Percentiles rank a stretch among this genome's conserved stretches.
phyloP scores from a whole-genome alignment of 2,797 vertebrate species.

The Tapera naevia region DNA sequence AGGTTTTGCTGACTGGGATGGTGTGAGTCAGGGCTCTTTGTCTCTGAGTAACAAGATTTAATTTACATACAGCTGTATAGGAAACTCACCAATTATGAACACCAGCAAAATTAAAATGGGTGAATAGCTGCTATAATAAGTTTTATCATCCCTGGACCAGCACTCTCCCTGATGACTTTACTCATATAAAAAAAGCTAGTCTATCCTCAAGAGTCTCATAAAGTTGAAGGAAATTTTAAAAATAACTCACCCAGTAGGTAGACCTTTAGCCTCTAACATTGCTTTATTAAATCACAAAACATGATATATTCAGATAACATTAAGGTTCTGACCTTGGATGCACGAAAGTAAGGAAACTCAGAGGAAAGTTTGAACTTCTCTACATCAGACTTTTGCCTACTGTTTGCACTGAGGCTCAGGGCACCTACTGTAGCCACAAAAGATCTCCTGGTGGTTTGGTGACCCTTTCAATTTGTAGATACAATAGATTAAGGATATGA shows the following conservation, averaged over 20 bases:
- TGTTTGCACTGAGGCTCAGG: constrained; percentile 33
- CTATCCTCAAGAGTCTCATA: neutral
- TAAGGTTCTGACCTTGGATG: constrained; percentile 59
- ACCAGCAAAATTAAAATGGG: neutral
- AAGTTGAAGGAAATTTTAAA: constrained; percentile 51
- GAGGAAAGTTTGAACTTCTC: constrained; percentile 49
- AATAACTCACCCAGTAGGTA: constrained; percentile 37
- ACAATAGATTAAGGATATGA: constrained; percentile 47
- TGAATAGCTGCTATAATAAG: neutral
- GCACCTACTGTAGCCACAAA: constrained; percentile 17
- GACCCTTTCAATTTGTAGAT: constrained; percentile 54
- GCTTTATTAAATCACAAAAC: constrained; percentile 65
- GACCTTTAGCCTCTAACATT: constrained; percentile 50
- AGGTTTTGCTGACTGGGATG: neutral
- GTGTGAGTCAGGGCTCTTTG: neutral
- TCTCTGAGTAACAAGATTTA: neutral
- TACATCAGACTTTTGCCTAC: constrained; percentile 45
- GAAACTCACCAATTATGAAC: neutral
- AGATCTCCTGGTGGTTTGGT: constrained; percentile 46
- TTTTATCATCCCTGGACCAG: constrained; percentile 4
- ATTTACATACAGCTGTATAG: neutral
- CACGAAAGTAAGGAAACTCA: constrained; percentile 57
- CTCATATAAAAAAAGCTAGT: constrained; percentile 10
- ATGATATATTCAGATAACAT: constrained; percentile 53
- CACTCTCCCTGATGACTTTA: constrained; percentile 22